Base-by-base conservation (phyloP, 2,113 vertebrate species). In the Ciconia maguari region DNA sequence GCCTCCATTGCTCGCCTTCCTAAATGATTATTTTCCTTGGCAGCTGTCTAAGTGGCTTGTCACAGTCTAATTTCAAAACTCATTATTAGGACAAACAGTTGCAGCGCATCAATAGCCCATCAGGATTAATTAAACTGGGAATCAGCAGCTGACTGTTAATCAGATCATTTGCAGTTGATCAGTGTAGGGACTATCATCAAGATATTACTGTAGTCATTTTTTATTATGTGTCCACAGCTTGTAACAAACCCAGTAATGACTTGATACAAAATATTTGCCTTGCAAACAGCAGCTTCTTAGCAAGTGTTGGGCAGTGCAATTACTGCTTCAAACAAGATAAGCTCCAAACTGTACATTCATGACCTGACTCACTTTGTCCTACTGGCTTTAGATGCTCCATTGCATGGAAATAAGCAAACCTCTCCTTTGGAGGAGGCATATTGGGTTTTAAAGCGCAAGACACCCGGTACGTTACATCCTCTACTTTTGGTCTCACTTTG, bases 11-110 rank as follows among this genome's bases (percentile, higher is more conserved):
- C 95, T 96, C 76, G 83, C 94, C 83, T 90, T 97, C 96, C 84
- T 94, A 96, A 98, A 98, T 97, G 97, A 97, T 98, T 98, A 98
- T 98, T 98, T 98, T 98, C 96, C 83, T 89, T 98, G 98, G 98
- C 98, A 98, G 98, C 98, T 98, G 98, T 98, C 98, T 99, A 99
- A 99, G 98, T 99, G 99, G 97, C 98, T 98, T 97, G 98, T 98
- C 97, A 97, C 97, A 97, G 90, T 99, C 99, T 99, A 99, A 99
- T 99, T 99, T 98, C 98, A 99, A 98, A 98, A 98, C 98, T 99
- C 98, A 99, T 99, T 99, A 99, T 98, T 99, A 99, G 99, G 98
- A 98, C 99, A 98, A 99, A 99, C 99, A 99, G 98, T 99, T 99
- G 98, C 96, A 94, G 98, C 80, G 97, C 99, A 98, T 99, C 99